These are phyloP conservation scores for Polydesmus complanatus DNA, from an alignment of 2,888 invertebrate genomes.

Conservation along the genomic window DNA sequence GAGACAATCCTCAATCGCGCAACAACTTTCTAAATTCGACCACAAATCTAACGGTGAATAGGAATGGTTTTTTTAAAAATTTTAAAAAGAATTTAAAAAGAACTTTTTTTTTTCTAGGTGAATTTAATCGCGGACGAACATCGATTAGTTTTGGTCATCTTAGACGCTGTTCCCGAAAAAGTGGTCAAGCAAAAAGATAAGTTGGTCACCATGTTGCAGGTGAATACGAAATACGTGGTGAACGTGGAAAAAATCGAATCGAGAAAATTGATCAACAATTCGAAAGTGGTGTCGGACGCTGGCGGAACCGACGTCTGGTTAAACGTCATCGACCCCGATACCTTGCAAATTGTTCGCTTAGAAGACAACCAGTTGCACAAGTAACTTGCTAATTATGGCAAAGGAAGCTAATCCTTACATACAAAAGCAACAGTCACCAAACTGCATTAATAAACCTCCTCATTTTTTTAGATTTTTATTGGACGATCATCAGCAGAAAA, in stretches of 20 bases:
- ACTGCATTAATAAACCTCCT: background rate
- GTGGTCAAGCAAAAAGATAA: conserved; percentile 43
- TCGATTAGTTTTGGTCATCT: conserved; percentile 60
- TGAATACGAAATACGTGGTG: conserved; percentile 56
- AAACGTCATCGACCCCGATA: conserved; percentile 64
- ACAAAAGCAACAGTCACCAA: background rate
- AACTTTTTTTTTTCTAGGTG: conserved; percentile 36
- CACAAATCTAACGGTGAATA: conserved; percentile 7
- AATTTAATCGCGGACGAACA: conserved; percentile 65
- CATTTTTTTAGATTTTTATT: conserved; percentile 14
- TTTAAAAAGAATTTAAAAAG: background rate
- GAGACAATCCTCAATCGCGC: conserved; percentile 55
- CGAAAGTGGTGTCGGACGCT: conserved; percentile 56
- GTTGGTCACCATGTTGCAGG: conserved; percentile 50
- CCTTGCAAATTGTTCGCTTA: conserved; percentile 55
- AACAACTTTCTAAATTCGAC: conserved; percentile 39
- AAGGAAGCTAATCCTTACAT: no score
- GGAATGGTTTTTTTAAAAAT: background rate
- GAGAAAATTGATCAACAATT: conserved; percentile 54
- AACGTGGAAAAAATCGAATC: conserved; percentile 74
- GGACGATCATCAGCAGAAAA: conserved; percentile 9
- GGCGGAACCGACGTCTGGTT: conserved; percentile 76
- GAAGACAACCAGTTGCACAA: conserved; percentile 56
- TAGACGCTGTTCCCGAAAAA: conserved; percentile 55
- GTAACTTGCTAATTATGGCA: no score